Conservation (phyloP, 2,888 invertebrate genomes). For the Digitonthophagus gazella region DNA sequence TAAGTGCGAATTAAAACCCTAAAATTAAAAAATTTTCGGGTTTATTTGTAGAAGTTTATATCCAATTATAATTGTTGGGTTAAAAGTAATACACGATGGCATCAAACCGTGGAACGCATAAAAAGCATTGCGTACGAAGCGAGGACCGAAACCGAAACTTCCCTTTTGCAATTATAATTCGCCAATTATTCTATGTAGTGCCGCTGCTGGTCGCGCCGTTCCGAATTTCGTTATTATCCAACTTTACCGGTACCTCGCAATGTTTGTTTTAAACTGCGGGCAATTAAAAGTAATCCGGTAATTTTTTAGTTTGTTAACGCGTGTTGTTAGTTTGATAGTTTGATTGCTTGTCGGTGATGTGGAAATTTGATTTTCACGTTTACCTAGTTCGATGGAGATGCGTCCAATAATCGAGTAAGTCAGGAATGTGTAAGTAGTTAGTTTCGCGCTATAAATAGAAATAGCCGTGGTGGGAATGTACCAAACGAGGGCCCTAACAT, state of each 20-base stretch:
- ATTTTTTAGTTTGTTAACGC: too few relatives aligned
- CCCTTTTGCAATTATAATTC: background rate
- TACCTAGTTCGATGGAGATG: too few relatives aligned
- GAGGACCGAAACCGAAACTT: background rate
- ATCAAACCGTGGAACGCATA: background rate
- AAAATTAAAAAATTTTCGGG: too few relatives aligned
- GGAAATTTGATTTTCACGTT: too few relatives aligned
- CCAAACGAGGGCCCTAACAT: background rate
- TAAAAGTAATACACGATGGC: too few relatives aligned
- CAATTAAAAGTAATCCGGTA: background rate
- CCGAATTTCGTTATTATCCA: background rate
- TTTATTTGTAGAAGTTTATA: too few relatives aligned
- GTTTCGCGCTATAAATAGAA: background rate
- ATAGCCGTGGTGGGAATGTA: background rate
- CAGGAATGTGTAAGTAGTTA: too few relatives aligned
- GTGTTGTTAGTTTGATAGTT: too few relatives aligned
- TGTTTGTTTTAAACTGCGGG: background rate
- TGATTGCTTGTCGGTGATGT: too few relatives aligned
- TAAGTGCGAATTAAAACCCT: too few relatives aligned
- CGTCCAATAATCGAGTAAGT: too few relatives aligned
- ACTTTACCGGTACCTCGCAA: background rate
- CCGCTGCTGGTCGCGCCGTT: background rate
- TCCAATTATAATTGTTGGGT: too few relatives aligned
- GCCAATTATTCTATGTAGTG: background rate
- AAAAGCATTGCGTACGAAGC: background rate